Percentiles rank a stretch among this genome's conserved stretches.
These are phyloP conservation scores for Mimachlamys varia DNA, from an alignment of 2,888 invertebrate genomes.

Conservation along the genomic window DNA sequence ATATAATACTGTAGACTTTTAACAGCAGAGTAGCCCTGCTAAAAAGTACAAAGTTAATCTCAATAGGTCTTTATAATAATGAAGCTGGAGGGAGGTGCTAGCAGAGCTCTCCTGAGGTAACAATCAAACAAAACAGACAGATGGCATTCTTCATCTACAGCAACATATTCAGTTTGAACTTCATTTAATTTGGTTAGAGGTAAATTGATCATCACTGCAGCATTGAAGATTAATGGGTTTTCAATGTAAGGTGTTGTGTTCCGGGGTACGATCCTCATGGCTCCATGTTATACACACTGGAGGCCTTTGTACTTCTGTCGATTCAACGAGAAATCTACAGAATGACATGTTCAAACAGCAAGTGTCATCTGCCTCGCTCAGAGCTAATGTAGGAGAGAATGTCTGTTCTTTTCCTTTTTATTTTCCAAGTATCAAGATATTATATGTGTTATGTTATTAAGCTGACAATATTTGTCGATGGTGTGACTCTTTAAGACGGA, in stretches of 20 bases:
- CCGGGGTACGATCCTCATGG: background rate
- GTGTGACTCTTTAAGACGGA: background rate
- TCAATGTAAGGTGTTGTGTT: background rate
- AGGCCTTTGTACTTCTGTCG: background rate
- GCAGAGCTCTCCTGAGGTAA: background rate
- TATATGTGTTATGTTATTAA: background rate
- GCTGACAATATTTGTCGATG: background rate
- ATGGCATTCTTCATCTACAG: background rate
- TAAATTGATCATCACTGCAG: background rate
- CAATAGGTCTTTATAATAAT: background rate
- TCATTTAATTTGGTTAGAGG: constrained; percentile 12
- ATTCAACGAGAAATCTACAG: background rate
- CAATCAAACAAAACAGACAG: background rate
- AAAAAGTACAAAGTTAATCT: background rate
- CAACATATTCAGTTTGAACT: background rate
- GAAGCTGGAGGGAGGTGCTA: background rate
- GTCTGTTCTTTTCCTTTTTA: background rate
- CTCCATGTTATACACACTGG: background rate
- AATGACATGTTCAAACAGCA: background rate
- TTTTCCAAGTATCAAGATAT: background rate
- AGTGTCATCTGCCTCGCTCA: too few species aligned
- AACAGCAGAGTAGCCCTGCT: background rate
- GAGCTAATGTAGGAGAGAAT: background rate
- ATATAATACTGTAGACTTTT: background rate
- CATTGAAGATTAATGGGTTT: background rate